Percentiles rank a stretch among this genome's conserved stretches.
These are phyloP conservation scores for Camponotus vicinus DNA, from an alignment of 1,140 invertebrate genomes.

Conservation along the genomic window DNA sequence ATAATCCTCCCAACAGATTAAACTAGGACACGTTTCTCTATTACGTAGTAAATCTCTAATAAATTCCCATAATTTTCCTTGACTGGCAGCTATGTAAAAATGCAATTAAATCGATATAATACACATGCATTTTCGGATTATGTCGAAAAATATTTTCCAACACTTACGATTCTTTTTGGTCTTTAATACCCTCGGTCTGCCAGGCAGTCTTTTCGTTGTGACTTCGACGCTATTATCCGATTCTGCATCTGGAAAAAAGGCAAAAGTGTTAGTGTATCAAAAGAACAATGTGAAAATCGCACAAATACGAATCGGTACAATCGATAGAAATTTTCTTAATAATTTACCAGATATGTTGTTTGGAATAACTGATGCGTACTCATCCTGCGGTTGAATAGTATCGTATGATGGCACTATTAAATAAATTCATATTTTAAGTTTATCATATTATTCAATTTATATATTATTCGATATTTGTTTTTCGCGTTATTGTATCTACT, in stretches of 20 bases:
- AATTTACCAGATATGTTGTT: slow-evolving; percentile 78
- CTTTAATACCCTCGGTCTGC: slow-evolving; percentile 81
- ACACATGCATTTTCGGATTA: slow-evolving; percentile 1
- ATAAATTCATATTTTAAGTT: slow-evolving; percentile 5
- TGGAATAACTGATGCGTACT: slow-evolving; percentile 83
- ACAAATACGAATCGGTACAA: too few species aligned
- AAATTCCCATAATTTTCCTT: slow-evolving; percentile 92
- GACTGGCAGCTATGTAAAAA: slow-evolving; percentile 86
- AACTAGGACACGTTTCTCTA: slow-evolving; percentile 91
- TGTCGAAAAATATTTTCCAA: not conserved
- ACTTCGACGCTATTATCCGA: slow-evolving; percentile 83
- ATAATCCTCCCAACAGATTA: slow-evolving; percentile 96
- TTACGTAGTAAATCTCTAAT: slow-evolving; percentile 93
- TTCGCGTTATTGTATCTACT: not conserved
- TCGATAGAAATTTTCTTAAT: not conserved
- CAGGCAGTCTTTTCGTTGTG: slow-evolving; percentile 84
- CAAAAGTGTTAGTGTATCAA: not conserved
- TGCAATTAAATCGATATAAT: slow-evolving; percentile 41
- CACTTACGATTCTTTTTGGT: slow-evolving; percentile 82
- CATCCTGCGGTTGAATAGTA: slow-evolving; percentile 79
- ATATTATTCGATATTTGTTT: slow-evolving; percentile 3
- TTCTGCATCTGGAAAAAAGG: slow-evolving; percentile 80
- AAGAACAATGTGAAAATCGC: not conserved
- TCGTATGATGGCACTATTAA: slow-evolving; percentile 76
- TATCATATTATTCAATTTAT: not conserved